Conservation (phyloP, 53 echinoderm and acorn worm genomes). For the Pentamera pediparva region DNA sequence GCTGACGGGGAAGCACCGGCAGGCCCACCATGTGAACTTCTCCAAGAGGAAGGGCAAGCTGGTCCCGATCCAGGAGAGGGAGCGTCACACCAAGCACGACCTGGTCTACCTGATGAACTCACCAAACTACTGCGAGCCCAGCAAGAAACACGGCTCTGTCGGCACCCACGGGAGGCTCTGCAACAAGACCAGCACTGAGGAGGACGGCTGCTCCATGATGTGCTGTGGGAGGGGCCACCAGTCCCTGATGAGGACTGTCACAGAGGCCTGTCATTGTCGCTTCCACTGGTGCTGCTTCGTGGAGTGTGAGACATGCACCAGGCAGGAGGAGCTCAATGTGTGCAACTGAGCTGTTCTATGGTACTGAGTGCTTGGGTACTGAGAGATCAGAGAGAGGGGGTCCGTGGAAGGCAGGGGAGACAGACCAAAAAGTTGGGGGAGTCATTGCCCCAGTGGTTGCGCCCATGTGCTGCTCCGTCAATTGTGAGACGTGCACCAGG, state of each 20-base stretch:
- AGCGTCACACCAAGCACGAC: conserved; percentile 52
- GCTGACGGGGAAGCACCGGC: conserved; percentile 48
- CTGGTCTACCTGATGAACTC: conserved; percentile 78
- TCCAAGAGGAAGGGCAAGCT: conserved; percentile 57
- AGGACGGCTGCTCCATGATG: conserved; percentile 72
- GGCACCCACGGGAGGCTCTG: conserved; percentile 93
- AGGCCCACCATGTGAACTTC: conserved; percentile 61
- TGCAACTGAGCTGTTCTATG: conserved; percentile 84
- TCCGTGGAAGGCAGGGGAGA: no score
- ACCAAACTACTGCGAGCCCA: conserved; percentile 92
- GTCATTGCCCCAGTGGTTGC: no score
- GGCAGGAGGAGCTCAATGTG: conserved; percentile 65
- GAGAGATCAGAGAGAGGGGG: no score
- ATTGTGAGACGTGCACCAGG: conserved; percentile 75
- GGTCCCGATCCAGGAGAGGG: conserved; percentile 53
- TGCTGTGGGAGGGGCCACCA: conserved; percentile 96
- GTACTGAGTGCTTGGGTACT: no score
- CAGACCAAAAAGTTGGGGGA: no score
- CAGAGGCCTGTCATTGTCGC: conserved; percentile 83
- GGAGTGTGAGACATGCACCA: conserved; percentile 81
- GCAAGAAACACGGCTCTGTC: conserved; percentile 72
- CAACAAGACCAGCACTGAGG: conserved; percentile 72
- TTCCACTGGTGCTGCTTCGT: conserved; percentile 97
- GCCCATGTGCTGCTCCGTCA: conserved; percentile 96
- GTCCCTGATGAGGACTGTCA: conserved; percentile 72